phyloP scores from a whole-genome alignment of 2,113 vertebrate genomes.

The Stegostoma tigrinum region DNA sequence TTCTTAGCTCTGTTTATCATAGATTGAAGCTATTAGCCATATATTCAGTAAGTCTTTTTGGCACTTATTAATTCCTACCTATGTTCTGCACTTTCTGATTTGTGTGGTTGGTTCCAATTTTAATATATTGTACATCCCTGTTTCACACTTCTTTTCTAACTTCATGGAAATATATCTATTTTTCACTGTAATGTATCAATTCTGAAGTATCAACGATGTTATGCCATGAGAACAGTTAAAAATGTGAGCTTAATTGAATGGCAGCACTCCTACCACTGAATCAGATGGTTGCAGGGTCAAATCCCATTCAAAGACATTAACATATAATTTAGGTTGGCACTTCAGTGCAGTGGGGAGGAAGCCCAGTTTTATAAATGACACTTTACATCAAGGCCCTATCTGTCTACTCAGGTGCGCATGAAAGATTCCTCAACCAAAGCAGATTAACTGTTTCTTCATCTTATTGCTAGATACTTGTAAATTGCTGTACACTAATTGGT shows the following conservation, averaged over 20 bases:
- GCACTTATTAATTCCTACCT: background rate
- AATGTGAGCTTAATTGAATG: background rate
- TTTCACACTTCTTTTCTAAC: background rate
- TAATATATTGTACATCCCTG: background rate
- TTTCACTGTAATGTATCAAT: background rate
- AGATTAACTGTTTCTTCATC: background rate
- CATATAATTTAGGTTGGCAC: background rate
- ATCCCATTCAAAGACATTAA: background rate
- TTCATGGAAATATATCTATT: background rate
- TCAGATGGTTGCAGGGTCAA: background rate
- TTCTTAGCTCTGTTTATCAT: background rate
- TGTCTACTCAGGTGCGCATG: background rate
- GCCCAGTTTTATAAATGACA: background rate
- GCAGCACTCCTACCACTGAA: background rate
- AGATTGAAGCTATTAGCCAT: background rate
- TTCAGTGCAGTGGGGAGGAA: background rate
- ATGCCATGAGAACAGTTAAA: background rate
- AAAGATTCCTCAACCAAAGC: background rate
- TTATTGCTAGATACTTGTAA: background rate
- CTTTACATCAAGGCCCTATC: background rate
- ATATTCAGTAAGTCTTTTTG: background rate
- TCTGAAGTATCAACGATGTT: background rate
- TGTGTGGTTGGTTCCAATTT: background rate
- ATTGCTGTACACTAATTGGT: background rate
- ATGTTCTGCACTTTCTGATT: background rate